phyloP scores from a whole-genome alignment of 2,888 invertebrate species.

The Ischnura elegans region DNA sequence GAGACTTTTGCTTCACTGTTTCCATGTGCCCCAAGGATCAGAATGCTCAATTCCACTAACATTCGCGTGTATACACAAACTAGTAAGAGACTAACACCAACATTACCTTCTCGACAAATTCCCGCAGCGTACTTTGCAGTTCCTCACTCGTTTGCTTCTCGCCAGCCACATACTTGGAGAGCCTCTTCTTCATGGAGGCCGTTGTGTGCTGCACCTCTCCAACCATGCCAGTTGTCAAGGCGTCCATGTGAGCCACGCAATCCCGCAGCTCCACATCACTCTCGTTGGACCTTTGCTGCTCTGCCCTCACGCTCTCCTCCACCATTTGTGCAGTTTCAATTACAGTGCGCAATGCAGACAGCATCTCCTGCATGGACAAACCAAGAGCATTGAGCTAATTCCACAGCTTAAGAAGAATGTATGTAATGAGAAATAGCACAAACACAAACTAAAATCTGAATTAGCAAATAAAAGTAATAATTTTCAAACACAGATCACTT shows the following conservation, averaged over 20 bases:
- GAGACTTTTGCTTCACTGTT: too few relatives aligned
- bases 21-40: too few relatives aligned
- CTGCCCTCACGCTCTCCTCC: neutral
- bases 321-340: neutral
- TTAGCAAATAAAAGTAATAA: too few relatives aligned
- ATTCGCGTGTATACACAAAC: neutral
- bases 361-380: constrained; percentile 48
- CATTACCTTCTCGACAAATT: constrained; percentile 45
- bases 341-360: neutral
- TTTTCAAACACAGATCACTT: too few relatives aligned
- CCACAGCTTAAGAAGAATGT: too few relatives aligned
- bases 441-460: too few relatives aligned
- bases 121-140: neutral
- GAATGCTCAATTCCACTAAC: too few relatives aligned
- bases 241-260: constrained; percentile 18
- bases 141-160: constrained; percentile 18
- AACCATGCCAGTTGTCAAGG: neutral
- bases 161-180: neutral
- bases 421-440: too few relatives aligned
- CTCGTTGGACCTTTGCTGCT: neutral
- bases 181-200: constrained; percentile 11
- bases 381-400: too few relatives aligned
- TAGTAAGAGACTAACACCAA: too few relatives aligned
- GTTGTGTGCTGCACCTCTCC: constrained; percentile 21
- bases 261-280: neutral